These are phyloP conservation scores for Nowickia ferox DNA, from an alignment of 2,888 invertebrate genomes.

Conservation along the genomic window DNA sequence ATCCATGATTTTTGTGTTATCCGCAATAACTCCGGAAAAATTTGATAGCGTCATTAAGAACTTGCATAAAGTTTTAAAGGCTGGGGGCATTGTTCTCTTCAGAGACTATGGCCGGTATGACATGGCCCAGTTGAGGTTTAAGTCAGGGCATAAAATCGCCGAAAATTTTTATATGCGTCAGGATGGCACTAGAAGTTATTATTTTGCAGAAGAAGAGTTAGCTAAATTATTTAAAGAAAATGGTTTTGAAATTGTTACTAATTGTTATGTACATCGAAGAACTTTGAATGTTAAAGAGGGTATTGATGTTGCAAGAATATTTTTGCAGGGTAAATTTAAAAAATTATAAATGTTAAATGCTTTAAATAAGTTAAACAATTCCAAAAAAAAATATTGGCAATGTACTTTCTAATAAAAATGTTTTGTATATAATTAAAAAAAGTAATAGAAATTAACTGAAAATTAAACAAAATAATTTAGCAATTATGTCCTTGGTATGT, in stretches of 20 bases:
- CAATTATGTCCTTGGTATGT: too few relatives aligned
- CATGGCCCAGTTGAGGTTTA: constrained; percentile 97
- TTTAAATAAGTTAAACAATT: neutral
- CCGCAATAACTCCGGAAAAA: constrained; percentile 95
- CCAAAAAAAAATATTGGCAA: neutral
- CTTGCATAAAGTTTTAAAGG: constrained; percentile 86
- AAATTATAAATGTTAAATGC: constrained; percentile 80
- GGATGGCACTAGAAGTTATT: constrained; percentile 96
- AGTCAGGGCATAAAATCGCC: constrained; percentile 94
- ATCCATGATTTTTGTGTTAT: constrained; percentile 97
- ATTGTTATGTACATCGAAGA: constrained; percentile 92
- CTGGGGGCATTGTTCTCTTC: constrained; percentile 92
- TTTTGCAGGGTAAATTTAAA: constrained; percentile 94
- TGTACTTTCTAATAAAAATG: neutral
- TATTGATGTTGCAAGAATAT: constrained; percentile 94
- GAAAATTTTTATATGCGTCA: constrained; percentile 98
- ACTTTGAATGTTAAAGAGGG: constrained; percentile 97
- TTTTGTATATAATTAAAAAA: too few relatives aligned
- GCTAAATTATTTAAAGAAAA: constrained; percentile 86
- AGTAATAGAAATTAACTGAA: too few relatives aligned
- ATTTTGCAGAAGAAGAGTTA: constrained; percentile 90
- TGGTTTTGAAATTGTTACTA: constrained; percentile 89
- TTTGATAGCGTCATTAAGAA: constrained; percentile 87
- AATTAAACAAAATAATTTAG: too few relatives aligned
- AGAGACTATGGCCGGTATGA: constrained; percentile 98